Evolutionary conservation across 2,113 vertebrate genomes (phyloP).

Genomic region (Chrysochloris asiatica): DNA sequence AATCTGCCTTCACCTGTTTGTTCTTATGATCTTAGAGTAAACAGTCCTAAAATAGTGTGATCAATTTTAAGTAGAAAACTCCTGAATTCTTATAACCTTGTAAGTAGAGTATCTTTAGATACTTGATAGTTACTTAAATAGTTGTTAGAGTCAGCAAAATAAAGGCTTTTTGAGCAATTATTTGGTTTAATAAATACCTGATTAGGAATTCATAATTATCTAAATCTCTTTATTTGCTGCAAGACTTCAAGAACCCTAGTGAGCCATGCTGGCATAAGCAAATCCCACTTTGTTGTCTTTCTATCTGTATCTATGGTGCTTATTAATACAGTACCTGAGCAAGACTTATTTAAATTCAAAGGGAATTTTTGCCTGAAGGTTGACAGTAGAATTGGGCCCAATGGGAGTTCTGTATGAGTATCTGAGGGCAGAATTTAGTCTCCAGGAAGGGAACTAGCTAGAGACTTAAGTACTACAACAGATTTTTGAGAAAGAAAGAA

Average conservation of each 20-base stretch:
- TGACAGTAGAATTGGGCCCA: conserved; percentile 76
- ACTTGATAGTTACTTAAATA: not conserved
- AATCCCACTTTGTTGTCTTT: not conserved
- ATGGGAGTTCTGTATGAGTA: conserved; percentile 57
- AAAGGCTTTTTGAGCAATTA: conserved; percentile 25
- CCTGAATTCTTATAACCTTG: not conserved
- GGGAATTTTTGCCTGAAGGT: conserved; percentile 77
- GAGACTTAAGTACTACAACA: conserved; percentile 65
- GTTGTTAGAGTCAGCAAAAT: conserved; percentile 9
- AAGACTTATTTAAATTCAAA: conserved; percentile 72
- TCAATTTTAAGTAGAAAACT: not conserved
- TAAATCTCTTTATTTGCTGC: conserved; percentile 37
- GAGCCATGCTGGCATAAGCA: conserved; percentile 47
- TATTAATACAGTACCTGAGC: conserved; percentile 59
- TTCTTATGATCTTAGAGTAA: not conserved
- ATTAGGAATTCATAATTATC: conserved; percentile 38
- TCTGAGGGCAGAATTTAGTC: conserved; percentile 59
- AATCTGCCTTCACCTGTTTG: not conserved
- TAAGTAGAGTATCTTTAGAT: not conserved
- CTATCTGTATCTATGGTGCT: conserved; percentile 35
- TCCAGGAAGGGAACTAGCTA: conserved; percentile 57
- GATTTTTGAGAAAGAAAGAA: conserved; percentile 67
- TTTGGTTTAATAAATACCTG: not conserved
- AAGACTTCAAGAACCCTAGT: conserved; percentile 19
- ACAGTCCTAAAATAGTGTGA: not conserved